These are phyloP conservation scores for Carduelis carduelis DNA, from an alignment of 2,797 vertebrate species.

Conservation along the genomic window DNA sequence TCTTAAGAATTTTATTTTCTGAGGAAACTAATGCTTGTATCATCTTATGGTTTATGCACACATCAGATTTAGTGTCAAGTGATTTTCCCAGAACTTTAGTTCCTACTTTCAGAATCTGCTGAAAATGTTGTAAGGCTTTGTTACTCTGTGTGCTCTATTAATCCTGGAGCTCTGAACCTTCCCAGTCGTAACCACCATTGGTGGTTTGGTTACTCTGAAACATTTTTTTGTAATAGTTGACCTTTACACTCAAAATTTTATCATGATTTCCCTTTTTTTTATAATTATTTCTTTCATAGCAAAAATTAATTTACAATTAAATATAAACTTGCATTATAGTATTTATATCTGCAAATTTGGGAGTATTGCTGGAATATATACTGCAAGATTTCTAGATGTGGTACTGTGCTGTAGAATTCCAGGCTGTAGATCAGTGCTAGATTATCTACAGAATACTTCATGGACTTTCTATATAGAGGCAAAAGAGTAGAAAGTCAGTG, in stretches of 20 bases:
- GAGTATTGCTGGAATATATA: not conserved
- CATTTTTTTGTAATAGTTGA: not conserved
- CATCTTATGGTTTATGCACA: not conserved
- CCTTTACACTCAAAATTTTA: not conserved
- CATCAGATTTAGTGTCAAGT: not conserved
- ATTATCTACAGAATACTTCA: not conserved
- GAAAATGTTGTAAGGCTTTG: not conserved
- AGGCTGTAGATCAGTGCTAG: not conserved
- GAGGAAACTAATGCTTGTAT: not conserved
- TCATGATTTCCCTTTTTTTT: not conserved
- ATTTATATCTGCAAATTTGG: not conserved
- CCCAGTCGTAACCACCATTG: not conserved
- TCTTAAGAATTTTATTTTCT: not conserved
- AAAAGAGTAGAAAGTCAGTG: not conserved
- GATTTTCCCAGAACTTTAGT: not conserved
- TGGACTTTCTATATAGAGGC: not conserved
- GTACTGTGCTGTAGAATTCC: not conserved
- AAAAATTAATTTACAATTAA: not conserved
- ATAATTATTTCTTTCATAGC: not conserved
- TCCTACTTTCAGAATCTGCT: not conserved
- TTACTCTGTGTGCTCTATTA: not conserved
- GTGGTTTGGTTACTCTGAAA: not conserved
- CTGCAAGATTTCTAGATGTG: not conserved
- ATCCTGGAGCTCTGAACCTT: not conserved
- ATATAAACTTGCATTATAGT: not conserved